Evolutionary conservation across 1,140 invertebrate genomes (phyloP), one percentile per base, ranked within the genome.

Genomic region (Oreohelix idahoensis): DNA sequence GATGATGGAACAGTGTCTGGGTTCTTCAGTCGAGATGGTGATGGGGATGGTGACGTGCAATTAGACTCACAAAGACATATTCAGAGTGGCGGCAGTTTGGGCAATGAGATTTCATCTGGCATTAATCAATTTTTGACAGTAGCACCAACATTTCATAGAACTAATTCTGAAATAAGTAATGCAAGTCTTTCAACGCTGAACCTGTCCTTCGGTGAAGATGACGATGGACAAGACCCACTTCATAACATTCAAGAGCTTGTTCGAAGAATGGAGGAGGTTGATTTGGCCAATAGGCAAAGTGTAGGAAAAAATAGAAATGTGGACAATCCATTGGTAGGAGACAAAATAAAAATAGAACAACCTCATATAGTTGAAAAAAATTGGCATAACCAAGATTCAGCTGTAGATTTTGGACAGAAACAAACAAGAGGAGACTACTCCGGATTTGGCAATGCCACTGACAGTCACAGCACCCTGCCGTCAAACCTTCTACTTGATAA

Each of bases 171-270:
- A 35, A 88, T 89, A n/a, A 88, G 87, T 49, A 84, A 85, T 80
- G 86, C 86, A 26, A 89, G 87, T 85, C 78, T 88, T 45, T 80
- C 80, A n/a, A 88, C 87, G 5, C 23, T 86, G 29, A 86, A 86
- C 45, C 32, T 81, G 39, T 83, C 84, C 20, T 53, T 32, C 1
- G 58, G 23, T 39, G 84, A 85, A 63, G 81, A 84, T 51, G 81
- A 82, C 29, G 83, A 86, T 39, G 70, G 17, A 15, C 69, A 35
- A 76, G 74, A 76, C 1, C 29, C 42, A n/a, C 74, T 76, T 76
- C 74, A 76, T 23, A 45, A 76, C 11, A 36, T 76, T 35, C 39
- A 76, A 51, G 45, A 51, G 29, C 39, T 76, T 26, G 74, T 76
- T 13, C 32, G 53, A 29, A 76, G 45, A 51, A 76, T 76, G 74